phyloP scores from a whole-genome alignment of 1,140 invertebrate species.

The Cydia splendana region DNA sequence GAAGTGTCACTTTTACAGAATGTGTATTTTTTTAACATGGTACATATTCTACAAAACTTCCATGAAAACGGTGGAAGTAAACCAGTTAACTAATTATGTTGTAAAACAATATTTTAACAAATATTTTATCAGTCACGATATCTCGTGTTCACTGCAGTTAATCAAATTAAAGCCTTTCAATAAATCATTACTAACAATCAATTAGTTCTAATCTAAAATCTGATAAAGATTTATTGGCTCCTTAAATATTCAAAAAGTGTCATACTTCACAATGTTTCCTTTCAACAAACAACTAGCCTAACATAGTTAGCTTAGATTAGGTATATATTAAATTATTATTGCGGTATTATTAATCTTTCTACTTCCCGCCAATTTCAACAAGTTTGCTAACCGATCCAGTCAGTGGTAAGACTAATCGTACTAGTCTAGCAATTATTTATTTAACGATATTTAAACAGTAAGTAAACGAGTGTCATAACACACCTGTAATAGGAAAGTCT shows the following conservation, averaged over 20 bases:
- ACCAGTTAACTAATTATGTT: too few relatives aligned
- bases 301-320: background rate
- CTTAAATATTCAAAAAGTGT: background rate
- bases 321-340: background rate
- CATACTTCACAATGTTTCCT: background rate
- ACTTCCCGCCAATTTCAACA: constrained; percentile 28
- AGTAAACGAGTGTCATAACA: background rate
- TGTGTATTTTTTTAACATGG: too few relatives aligned
- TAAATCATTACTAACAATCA: constrained; percentile 20
- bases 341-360: constrained; percentile 12
- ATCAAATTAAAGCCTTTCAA: background rate
- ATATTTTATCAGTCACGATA: background rate
- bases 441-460: background rate
- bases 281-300: background rate
- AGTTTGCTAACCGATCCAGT: constrained; percentile 2
- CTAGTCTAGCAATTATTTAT: background rate
- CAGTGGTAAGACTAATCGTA: background rate
- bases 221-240: background rate
- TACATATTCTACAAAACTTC: too few relatives aligned
- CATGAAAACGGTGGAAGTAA: too few relatives aligned
- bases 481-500: background rate
- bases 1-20: too few relatives aligned
- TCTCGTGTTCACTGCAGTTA: background rate
- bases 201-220: background rate
- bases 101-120: background rate